Base-by-base conservation (phyloP, 1,140 invertebrate species). In the Bombus confusus region DNA sequence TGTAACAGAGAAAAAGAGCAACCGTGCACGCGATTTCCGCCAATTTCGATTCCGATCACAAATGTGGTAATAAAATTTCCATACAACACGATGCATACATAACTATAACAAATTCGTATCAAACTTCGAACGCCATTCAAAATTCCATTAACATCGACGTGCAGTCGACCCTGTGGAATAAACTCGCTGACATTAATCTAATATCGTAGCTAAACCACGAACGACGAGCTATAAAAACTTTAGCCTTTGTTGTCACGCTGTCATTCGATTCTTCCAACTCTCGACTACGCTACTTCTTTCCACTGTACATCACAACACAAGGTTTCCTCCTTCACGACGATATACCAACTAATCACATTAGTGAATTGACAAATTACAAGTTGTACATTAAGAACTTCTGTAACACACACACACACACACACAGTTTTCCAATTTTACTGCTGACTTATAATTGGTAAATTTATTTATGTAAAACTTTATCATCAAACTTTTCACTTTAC, bases 181-280 rank as follows among this genome's bases (percentile, higher is more conserved):
- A 78, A 28, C 39, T 77, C 28, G 64, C 37, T 18, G 10, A 25
- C 47, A 69, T 78, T 37, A 79, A 72, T 80, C 41, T 37, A 64
- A 43, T 37, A 12, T 80, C 37, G 47, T 18, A 10, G n/a, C 34
- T 3, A 22, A 28, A 28, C 37, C 12, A 9, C 18, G n/a, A 41
- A 52, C n/a, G 41, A 41, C 83, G 34, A 47, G 31, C n/a, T 25
- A 47, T 72, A 62, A 80, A 62, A 79, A 72, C 37, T n/a, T 62
- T n/a, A 15, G 12, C 13, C 47, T 52, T 39, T 28, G 34, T 28
- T 77, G 9, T 47, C 13, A n/a, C 1, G 6, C 8, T 34, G n/a
- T 34, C 13, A 13, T 80, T 34, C 18, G 25, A 37, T 37, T n/a
- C n/a, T 18, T 39, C 18, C 9, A 22, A 57, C 4, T 66, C 66